Evolutionary conservation across 2,888 invertebrate species (phyloP).

Genomic region (Dendrolimus pini): DNA sequence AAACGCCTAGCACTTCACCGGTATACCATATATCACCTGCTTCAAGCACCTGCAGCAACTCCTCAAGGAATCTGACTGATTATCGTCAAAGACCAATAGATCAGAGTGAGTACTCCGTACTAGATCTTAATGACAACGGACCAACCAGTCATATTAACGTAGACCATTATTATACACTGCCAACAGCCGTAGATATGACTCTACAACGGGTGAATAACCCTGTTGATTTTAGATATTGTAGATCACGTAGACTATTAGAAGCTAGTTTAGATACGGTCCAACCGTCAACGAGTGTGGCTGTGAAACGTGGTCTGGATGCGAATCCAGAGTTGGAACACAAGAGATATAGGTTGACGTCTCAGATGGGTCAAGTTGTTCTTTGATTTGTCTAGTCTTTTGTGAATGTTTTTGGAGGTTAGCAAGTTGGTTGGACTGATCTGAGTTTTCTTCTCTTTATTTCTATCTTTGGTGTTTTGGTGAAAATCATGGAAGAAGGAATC

Average conservation of each 20-base stretch:
- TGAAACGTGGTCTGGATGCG: conserved; percentile 51
- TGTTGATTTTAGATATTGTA: conserved; percentile 50
- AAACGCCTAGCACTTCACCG: conserved; percentile 52
- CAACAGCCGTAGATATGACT: conserved; percentile 38
- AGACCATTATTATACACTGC: conserved; percentile 39
- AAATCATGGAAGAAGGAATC: no score
- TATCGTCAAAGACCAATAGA: conserved; percentile 38
- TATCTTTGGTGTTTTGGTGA: no score
- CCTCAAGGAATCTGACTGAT: conserved; percentile 32
- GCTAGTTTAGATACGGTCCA: conserved; percentile 39
- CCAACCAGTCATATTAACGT: conserved; percentile 19
- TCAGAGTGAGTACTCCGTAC: conserved; percentile 30
- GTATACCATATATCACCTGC: conserved; percentile 42
- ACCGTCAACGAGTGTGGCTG: conserved; percentile 46
- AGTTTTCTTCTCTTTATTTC: no score
- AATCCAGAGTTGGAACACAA: conserved; percentile 53
- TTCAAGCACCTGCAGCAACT: conserved; percentile 41
- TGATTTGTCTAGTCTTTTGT: conserved; percentile 43
- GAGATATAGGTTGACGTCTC: conserved; percentile 47
- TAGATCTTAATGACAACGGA: conserved; percentile 38
- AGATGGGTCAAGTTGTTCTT: conserved; percentile 62
- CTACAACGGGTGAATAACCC: conserved; percentile 43
- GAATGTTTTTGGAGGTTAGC: conserved; percentile 1
- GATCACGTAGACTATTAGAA: conserved; percentile 50
- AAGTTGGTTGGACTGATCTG: conserved; percentile 6